phyloP scores from a whole-genome alignment of 2,888 invertebrate species.

The Allacma fusca region DNA sequence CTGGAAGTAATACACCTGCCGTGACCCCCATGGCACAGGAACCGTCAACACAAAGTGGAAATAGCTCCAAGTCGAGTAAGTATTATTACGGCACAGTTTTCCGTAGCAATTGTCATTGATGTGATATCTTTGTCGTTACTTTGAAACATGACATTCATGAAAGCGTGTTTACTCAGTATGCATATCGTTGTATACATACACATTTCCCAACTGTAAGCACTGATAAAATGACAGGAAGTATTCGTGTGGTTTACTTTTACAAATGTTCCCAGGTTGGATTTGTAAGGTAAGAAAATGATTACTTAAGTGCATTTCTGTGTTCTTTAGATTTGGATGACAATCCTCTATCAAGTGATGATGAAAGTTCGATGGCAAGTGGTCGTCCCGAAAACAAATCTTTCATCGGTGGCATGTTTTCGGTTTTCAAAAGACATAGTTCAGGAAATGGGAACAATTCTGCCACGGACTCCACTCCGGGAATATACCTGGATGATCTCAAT shows the following conservation, averaged over 20 bases:
- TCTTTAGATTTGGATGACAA: conserved; percentile 53
- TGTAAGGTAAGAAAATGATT: too few relatives aligned
- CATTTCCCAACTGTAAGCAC: too few relatives aligned
- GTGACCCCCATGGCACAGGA: conserved; percentile 50
- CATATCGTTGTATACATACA: too few relatives aligned
- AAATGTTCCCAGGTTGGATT: too few relatives aligned
- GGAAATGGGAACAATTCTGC: conserved; percentile 64
- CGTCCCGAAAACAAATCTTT: conserved; percentile 70
- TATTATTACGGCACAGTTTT: neutral
- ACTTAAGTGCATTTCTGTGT: neutral
- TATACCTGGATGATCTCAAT: conserved; percentile 91
- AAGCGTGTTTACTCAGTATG: too few relatives aligned
- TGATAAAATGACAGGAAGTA: too few relatives aligned
- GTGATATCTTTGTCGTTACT: too few relatives aligned
- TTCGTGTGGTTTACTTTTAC: too few relatives aligned
- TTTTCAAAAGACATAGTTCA: conserved; percentile 72
- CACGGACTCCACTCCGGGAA: conserved; percentile 72
- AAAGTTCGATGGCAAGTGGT: conserved; percentile 59
- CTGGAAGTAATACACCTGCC: conserved; percentile 56
- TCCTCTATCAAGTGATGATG: conserved; percentile 65
- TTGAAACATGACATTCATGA: too few relatives aligned
- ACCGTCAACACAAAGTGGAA: neutral
- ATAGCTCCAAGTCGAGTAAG: conserved; percentile 36
- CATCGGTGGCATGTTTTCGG: conserved; percentile 90
- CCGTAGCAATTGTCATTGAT: too few relatives aligned